A percentile compares a stretch with the other conserved stretches of the same genome.
These are phyloP conservation scores for Indri indri DNA, from an alignment of 2,113 vertebrate genomes.

Conservation along the genomic window DNA sequence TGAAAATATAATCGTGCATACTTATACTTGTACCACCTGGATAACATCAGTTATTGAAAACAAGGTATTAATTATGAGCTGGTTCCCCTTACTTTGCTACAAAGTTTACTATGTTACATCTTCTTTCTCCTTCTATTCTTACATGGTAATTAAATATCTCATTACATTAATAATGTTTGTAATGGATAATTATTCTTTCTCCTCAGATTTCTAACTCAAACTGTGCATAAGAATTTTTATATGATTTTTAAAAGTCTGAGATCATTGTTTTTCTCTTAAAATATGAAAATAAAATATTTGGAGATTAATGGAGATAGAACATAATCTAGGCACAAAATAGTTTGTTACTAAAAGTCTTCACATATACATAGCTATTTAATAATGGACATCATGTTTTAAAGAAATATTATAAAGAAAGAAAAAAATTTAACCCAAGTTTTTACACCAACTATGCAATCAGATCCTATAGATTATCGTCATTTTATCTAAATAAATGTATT, in stretches of 20 bases:
- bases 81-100: neutral
- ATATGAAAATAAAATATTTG: conserved; percentile 48
- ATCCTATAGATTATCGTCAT: neutral
- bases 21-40: conserved; percentile 85
- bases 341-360: conserved; percentile 1
- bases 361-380: neutral
- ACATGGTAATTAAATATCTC: neutral
- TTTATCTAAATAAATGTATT: neutral
- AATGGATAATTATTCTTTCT: neutral
- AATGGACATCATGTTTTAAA: conserved; percentile 23
- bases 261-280: conserved; percentile 57
- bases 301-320: neutral
- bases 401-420: neutral
- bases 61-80: conserved; percentile 85
- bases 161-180: conserved; percentile 36
- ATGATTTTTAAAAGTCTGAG: neutral
- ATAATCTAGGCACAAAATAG: neutral
- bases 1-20: conserved; percentile 88
- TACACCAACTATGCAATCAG: neutral
- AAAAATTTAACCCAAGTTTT: neutral
- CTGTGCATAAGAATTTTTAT: neutral
- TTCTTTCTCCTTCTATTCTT: conserved; percentile 25
- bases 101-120: neutral
- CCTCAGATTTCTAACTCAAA: conserved; percentile 14
- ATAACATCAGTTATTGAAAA: conserved; percentile 93